phyloP scores from a whole-genome alignment of 2,888 invertebrate genomes.

The Drosophila mimetica region DNA sequence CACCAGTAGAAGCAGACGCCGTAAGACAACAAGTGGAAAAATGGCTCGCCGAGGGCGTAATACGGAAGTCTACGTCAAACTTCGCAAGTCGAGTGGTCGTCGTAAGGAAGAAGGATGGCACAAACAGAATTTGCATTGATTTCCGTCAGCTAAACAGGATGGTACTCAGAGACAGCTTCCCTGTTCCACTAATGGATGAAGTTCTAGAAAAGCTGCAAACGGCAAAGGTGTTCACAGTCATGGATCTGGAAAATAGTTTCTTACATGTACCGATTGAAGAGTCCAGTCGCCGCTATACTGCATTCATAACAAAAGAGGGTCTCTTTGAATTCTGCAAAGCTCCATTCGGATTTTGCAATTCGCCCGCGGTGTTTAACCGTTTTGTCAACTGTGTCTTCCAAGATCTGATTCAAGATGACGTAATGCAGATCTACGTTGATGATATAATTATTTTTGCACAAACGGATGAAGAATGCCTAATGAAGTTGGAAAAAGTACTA shows the following conservation, averaged over 20 bases:
- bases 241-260: neutral
- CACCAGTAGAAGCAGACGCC: neutral
- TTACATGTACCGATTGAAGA: neutral
- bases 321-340: neutral
- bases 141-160: neutral
- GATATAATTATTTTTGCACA: neutral
- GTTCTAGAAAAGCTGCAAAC: neutral
- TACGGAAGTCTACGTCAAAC: neutral
- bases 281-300: neutral
- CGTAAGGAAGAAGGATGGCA: neutral
- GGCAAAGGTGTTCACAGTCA: neutral
- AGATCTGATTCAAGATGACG: neutral
- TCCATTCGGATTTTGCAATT: neutral
- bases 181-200: neutral
- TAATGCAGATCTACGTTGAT: neutral
- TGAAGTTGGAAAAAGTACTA: neutral
- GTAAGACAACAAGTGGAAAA: neutral
- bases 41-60: neutral
- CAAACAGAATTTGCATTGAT: neutral
- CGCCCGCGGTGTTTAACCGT: neutral
- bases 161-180: neutral
- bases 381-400: neutral
- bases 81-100: neutral
- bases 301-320: neutral
- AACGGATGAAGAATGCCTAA: neutral